Base-by-base conservation (phyloP, 2,888 invertebrate genomes). In the Cryptophagus acutangulus region DNA sequence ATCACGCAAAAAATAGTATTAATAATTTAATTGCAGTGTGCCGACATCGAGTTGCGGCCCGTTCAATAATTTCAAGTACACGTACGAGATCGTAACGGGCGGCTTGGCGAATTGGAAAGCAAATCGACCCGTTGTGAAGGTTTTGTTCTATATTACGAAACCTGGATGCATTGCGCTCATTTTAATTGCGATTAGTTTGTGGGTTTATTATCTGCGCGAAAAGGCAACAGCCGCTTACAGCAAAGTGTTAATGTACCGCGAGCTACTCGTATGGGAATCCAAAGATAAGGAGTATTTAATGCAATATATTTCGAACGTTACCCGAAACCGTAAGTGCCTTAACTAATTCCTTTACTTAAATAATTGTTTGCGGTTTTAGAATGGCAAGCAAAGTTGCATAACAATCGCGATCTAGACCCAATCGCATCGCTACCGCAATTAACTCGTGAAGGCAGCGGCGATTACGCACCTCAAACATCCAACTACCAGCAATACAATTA, bases 201-300 rank as follows among this genome's bases (percentile, higher is more conserved):
- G 64, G 12, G 79, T 81, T 3, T 84, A 84, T 69, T 81, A 78
- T 62, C 63, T 77, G 54, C 73, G 80, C 0, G 80, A 81, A 0
- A 74, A 76, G 40, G 77, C 81, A 0, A 63, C 67, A 1, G 82
- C 82, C 2, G 79, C 79, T 57, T 74, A 71, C 36, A 70, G 73
- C 35, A 77, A 79, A 74, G 81, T 81, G 40, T 64, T 65, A 33
- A 70, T 81, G 38, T 69, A 84, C 45, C 72, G 80, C 0, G 75
- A 77, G 39, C 81, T 84, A 80, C 66, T 84, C 50, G 66, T 76
- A 31, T 70, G 81, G 54, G 81, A 82, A 55, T 77, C 81, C 1
- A 76, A 76, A 57, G 84, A 85, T 58, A 84, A 83, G 63, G 80
- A 83, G 59, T 84, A 80, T 69, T 70, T 84, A 40, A 71, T 84